These are phyloP conservation scores for Thermophis baileyi DNA, from an alignment of 2,113 vertebrate genomes.

Conservation along the genomic window DNA sequence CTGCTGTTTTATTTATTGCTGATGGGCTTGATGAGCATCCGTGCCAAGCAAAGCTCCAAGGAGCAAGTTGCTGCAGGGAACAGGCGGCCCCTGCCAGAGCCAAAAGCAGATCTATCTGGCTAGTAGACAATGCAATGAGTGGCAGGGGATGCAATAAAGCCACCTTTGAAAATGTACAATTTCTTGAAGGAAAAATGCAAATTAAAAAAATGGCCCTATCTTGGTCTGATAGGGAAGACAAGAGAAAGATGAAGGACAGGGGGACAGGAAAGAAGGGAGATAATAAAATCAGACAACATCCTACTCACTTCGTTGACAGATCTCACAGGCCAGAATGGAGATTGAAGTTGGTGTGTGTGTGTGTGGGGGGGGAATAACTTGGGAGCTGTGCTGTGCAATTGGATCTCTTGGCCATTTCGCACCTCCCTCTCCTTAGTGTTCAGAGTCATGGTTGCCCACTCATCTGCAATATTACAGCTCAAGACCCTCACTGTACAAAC, in stretches of 20 bases:
- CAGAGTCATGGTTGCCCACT: background rate
- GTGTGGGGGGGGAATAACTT: no score
- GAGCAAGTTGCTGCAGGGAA: conserved; percentile 4
- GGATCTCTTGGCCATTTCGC: background rate
- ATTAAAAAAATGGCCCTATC: background rate
- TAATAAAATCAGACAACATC: background rate
- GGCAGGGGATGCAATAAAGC: background rate
- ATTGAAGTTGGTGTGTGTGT: background rate
- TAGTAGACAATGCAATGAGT: background rate
- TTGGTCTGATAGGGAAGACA: background rate
- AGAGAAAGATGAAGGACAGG: background rate
- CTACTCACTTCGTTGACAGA: background rate
- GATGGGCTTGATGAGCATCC: conserved; percentile 10
- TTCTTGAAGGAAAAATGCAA: background rate
- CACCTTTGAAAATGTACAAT: background rate
- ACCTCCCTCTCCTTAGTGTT: background rate
- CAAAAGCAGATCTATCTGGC: background rate
- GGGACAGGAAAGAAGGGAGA: background rate
- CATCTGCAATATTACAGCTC: background rate
- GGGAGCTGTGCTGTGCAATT: background rate
- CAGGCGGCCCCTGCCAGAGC: background rate
- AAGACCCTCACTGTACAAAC: background rate
- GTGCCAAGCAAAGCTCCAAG: conserved; percentile 10
- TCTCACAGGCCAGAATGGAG: background rate
- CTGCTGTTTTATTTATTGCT: conserved; percentile 41